These are phyloP conservation scores for Probaryconus sp. DNA, from an alignment of 1,140 invertebrate species.

Conservation along the genomic window DNA sequence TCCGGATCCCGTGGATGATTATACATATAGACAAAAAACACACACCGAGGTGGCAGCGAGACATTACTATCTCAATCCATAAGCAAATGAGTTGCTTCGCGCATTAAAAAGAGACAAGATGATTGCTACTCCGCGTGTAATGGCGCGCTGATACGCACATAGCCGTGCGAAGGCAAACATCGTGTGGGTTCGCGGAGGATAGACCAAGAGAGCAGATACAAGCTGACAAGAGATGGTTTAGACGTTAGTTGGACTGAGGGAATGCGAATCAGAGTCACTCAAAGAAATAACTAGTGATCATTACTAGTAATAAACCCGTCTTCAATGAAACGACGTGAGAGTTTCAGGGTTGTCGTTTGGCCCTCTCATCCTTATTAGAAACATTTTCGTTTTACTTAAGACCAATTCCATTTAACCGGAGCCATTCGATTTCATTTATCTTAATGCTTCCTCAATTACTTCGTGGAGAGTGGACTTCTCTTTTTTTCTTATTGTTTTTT, in stretches of 20 bases:
- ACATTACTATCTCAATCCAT: slow-evolving; percentile 77
- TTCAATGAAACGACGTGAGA: slow-evolving; percentile 66
- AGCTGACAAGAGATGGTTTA: slow-evolving; percentile 7
- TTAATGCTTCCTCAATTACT: too few relatives aligned
- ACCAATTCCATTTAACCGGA: too few relatives aligned
- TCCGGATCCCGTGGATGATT: slow-evolving; percentile 70
- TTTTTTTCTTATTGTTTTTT: too few relatives aligned
- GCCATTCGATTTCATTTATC: too few relatives aligned
- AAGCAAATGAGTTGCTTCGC: slow-evolving; percentile 74
- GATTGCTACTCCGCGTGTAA: slow-evolving; percentile 60
- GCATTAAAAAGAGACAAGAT: slow-evolving; percentile 66
- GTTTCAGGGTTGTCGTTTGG: slow-evolving; percentile 75
- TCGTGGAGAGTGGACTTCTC: too few relatives aligned
- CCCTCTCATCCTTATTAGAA: slow-evolving; percentile 70
- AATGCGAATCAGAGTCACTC: slow-evolving; percentile 74
- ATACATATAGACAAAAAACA: slow-evolving; percentile 72
- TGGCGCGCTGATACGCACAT: slow-evolving; percentile 32
- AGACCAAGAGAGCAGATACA: too few relatives aligned
- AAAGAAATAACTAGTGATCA: slow-evolving; percentile 76
- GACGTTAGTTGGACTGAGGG: slow-evolving; percentile 26
- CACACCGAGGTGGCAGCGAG: slow-evolving; percentile 67
- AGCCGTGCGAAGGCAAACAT: background rate
- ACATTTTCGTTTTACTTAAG: slow-evolving; percentile 44
- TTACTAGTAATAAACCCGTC: slow-evolving; percentile 75
- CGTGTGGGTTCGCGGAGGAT: slow-evolving; percentile 22